These are phyloP conservation scores for Eristalis arbustorum DNA, from an alignment of 2,888 invertebrate genomes.

Conservation along the genomic window DNA sequence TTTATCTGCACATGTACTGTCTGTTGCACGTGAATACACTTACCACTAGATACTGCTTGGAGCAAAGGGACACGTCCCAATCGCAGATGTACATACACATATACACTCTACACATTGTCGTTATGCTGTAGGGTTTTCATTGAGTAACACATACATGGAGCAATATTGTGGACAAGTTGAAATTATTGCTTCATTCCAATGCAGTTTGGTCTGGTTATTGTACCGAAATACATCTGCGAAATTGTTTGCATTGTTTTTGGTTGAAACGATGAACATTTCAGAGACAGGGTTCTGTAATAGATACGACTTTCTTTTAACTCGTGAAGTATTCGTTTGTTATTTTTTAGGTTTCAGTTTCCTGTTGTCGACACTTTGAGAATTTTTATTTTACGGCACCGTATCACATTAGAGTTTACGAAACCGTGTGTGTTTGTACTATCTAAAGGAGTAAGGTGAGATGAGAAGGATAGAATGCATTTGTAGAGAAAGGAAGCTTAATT, in stretches of 20 bases:
- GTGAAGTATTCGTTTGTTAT: neutral
- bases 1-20: neutral
- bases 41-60: neutral
- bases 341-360: neutral
- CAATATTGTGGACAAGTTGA: slow-evolving; percentile 34
- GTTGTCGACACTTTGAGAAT: neutral
- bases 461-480: neutral
- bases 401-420: neutral
- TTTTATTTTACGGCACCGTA: neutral
- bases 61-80: neutral
- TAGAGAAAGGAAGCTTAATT: neutral
- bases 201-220: slow-evolving; percentile 20
- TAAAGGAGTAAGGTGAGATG: neutral
- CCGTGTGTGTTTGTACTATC: neutral
- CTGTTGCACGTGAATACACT: slow-evolving; percentile 25
- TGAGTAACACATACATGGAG: slow-evolving; percentile 15
- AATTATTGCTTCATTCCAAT: slow-evolving; percentile 32
- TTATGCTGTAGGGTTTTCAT: slow-evolving; percentile 2
- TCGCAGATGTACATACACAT: neutral
- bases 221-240: slow-evolving; percentile 22
- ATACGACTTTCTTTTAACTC: neutral
- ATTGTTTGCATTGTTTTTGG: slow-evolving; percentile 25
- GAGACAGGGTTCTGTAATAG: neutral
- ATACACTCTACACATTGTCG: neutral
- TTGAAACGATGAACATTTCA: slow-evolving; percentile 6